Conservation (phyloP, 2,888 invertebrate species). For the Linhomoeus sp. region DNA sequence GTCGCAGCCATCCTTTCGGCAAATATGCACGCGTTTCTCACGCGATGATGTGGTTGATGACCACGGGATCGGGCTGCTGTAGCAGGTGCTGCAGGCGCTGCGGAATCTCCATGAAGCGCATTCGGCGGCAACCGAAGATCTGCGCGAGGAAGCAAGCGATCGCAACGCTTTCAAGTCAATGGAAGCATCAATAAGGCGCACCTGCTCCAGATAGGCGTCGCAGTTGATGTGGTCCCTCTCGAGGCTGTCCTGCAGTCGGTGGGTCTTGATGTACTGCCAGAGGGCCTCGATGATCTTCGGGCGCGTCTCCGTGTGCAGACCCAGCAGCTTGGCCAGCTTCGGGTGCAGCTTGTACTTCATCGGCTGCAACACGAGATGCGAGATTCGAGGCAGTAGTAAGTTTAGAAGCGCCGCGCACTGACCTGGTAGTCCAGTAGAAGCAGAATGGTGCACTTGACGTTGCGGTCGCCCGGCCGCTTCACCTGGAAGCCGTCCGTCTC, state of each 20-base stretch:
- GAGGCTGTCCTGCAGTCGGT: slow-evolving; percentile 64
- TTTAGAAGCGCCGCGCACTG: no score
- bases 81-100: slow-evolving; percentile 74
- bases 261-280: slow-evolving; percentile 99
- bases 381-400: no score
- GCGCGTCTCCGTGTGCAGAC: slow-evolving; percentile 88
- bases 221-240: slow-evolving; percentile 90
- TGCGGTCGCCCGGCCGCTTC: slow-evolving; percentile 93
- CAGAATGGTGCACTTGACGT: slow-evolving; percentile 92
- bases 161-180: no score
- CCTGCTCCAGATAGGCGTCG: slow-evolving; percentile 90
- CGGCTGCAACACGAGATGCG: no score
- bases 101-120: slow-evolving; percentile 98
- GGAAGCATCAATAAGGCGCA: no score
- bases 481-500: slow-evolving; percentile 67
- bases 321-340: slow-evolving; percentile 74
- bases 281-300: slow-evolving; percentile 93
- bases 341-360: slow-evolving; percentile 95
- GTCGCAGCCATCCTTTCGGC: no score
- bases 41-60: slow-evolving; percentile 86
- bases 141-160: no score
- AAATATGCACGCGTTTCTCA: no score
- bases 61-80: slow-evolving; percentile 96
- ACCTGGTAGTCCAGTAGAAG: slow-evolving; percentile 80
- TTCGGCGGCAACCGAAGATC: slow-evolving; percentile 70